Evolutionary conservation across 2,888 invertebrate species (phyloP), one percentile per base, ranked within the genome.

Genomic region (Cynaeus angustus): DNA sequence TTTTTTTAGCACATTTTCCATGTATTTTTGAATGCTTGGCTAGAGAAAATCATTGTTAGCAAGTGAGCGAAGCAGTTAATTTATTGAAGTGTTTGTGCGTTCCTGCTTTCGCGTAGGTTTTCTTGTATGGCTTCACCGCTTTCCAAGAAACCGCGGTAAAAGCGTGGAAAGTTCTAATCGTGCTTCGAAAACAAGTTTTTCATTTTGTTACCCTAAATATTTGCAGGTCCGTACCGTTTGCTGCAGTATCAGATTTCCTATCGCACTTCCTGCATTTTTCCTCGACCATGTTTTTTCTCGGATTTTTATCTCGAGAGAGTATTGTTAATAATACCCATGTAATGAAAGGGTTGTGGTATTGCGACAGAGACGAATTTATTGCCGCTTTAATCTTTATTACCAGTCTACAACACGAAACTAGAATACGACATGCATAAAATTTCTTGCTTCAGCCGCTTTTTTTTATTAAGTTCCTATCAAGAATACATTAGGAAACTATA

Each of bases 301-400:
- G 68, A 59, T 46, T 50, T 56, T 64, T 69, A 65, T 69, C 68
- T 69, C 14, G 52, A n/a, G 30, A 56, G 56, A 28, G 56, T 69
- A 69, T 65, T 65, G 68, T 69, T 64, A 53, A 53, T 64, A 64
- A 53, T 64, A 64, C 53, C 65, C 28, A 30, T 58, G 66, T 74
- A 75, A 76, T 75, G 72, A 74, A 75, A 71, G 76, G 76, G 75
- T 76, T 76, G 74, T 69, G 68, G 70, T 68, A 71, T 64, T 72
- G 69, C 72, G 75, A 74, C 76, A 74, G 70, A 75, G 75, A 75
- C 75, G 74, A 75, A 77, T 77, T 76, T 77, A 77, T 76, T 69
- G 75, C 75, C 68, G 66, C 73, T 74, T 76, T 75, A 75, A 77
- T 77, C 75, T 77, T 77, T 77, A 77, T 72, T 73, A 74, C 73